These are phyloP conservation scores for Pomatorhinus ruficollis DNA, from an alignment of 2,113 vertebrate genomes.

Conservation along the genomic window DNA sequence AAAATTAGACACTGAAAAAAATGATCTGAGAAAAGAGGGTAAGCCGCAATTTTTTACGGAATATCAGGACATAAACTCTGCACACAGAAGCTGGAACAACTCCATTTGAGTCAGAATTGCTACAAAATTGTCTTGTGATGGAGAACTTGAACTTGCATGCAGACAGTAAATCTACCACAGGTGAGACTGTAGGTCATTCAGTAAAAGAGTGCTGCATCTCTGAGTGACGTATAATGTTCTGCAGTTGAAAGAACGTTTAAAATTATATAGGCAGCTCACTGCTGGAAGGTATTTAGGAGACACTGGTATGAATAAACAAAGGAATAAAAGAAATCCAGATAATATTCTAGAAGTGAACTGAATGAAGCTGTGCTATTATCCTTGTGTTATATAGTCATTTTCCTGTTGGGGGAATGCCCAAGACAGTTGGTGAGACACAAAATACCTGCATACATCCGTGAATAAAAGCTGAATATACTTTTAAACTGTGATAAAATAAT, in stretches of 20 bases:
- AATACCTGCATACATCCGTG: background rate
- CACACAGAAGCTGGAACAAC: background rate
- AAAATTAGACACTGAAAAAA: background rate
- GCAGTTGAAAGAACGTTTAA: background rate
- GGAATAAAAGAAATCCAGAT: background rate
- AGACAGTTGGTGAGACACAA: background rate
- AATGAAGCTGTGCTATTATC: fast-evolving
- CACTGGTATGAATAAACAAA: background rate
- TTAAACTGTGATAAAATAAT: background rate
- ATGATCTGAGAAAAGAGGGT: background rate
- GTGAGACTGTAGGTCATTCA: background rate
- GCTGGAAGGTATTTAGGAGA: background rate
- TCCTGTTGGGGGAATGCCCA: background rate
- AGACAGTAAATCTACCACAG: background rate
- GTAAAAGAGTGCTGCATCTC: background rate
- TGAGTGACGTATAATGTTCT: background rate
- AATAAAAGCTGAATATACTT: background rate
- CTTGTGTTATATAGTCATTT: background rate
- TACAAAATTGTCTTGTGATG: background rate
- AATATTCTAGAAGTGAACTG: background rate
- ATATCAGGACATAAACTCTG: background rate
- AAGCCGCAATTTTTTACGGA: background rate
- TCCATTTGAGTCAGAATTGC: background rate
- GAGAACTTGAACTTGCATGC: background rate
- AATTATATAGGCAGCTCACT: background rate